Percentiles rank a stretch among this genome's conserved stretches.
These are phyloP conservation scores for Lasaia peninsularis DNA, from an alignment of 1,140 invertebrate species.

Conservation along the genomic window DNA sequence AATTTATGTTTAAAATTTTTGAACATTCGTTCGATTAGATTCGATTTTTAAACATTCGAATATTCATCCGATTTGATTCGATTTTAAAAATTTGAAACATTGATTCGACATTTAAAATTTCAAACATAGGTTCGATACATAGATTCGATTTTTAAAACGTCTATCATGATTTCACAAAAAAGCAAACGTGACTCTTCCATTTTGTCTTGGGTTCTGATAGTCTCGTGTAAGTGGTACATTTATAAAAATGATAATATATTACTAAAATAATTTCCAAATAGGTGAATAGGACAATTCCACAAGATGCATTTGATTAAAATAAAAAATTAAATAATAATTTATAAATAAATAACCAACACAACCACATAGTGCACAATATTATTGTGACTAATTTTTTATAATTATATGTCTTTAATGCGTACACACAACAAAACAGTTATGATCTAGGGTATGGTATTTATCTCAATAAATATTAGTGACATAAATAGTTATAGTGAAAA, in stretches of 20 bases:
- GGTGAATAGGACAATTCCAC: slow-evolving; percentile 25
- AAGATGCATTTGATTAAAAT: slow-evolving; percentile 64
- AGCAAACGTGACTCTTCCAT: too few species aligned
- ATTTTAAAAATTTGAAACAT: too few species aligned
- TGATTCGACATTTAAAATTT: too few species aligned
- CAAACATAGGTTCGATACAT: too few species aligned
- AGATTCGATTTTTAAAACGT: too few species aligned
- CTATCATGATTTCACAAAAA: too few species aligned
- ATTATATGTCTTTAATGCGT: background rate
- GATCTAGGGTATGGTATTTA: background rate
- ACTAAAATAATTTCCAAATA: background rate
- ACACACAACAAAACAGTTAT: background rate
- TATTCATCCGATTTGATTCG: too few species aligned
- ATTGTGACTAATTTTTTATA: slow-evolving; percentile 3
- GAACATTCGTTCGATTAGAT: too few species aligned
- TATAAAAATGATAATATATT: background rate
- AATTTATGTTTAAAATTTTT: too few species aligned
- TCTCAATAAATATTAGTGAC: background rate
- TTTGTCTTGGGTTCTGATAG: too few species aligned
- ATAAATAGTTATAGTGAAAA: too few species aligned
- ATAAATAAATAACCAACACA: slow-evolving; percentile 74
- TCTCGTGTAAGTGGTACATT: background rate
- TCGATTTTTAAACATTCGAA: too few species aligned
- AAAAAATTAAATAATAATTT: slow-evolving; percentile 68
- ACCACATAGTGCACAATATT: slow-evolving; percentile 31